These are phyloP conservation scores for Alitta virens DNA, from an alignment of 2,888 invertebrate species.

Conservation along the genomic window DNA sequence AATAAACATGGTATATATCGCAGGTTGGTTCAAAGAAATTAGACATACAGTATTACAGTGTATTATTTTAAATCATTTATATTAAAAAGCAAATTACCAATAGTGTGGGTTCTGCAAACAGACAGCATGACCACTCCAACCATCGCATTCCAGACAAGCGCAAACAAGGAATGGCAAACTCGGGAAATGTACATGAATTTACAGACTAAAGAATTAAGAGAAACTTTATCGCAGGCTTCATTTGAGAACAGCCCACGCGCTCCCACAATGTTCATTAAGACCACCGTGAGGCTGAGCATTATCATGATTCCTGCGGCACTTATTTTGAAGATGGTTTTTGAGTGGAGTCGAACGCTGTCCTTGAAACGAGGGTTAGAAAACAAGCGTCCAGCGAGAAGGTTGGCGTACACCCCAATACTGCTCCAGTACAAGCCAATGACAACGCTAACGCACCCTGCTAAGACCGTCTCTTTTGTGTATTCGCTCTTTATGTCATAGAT, in stretches of 20 bases:
- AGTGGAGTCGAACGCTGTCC: constrained; percentile 55
- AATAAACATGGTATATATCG: too few species aligned
- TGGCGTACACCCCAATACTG: constrained; percentile 56
- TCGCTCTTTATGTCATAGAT: constrained; percentile 50
- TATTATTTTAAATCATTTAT: too few species aligned
- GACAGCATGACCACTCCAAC: constrained; percentile 56
- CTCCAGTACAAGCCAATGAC: constrained; percentile 53
- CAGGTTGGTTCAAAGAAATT: too few species aligned
- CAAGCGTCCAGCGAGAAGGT: constrained; percentile 54
- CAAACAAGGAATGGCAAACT: constrained; percentile 47
- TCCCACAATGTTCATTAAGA: constrained; percentile 34
- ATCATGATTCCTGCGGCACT: constrained; percentile 50
- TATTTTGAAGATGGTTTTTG: constrained; percentile 56
- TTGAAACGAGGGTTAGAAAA: constrained; percentile 54
- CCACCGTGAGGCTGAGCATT: constrained; percentile 38
- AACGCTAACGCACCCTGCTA: constrained; percentile 51
- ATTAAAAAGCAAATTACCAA: constrained; percentile 40
- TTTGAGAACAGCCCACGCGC: background rate
- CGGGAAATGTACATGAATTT: constrained; percentile 42
- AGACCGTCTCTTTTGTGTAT: constrained; percentile 45
- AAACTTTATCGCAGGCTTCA: constrained; percentile 15
- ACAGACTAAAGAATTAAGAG: constrained; percentile 18
- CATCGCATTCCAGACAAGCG: constrained; percentile 56
- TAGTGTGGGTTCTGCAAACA: constrained; percentile 58
- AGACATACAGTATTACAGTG: too few species aligned